These are phyloP conservation scores for Sorex fumeus DNA, from an alignment of 2,113 vertebrate species.

Conservation along the genomic window DNA sequence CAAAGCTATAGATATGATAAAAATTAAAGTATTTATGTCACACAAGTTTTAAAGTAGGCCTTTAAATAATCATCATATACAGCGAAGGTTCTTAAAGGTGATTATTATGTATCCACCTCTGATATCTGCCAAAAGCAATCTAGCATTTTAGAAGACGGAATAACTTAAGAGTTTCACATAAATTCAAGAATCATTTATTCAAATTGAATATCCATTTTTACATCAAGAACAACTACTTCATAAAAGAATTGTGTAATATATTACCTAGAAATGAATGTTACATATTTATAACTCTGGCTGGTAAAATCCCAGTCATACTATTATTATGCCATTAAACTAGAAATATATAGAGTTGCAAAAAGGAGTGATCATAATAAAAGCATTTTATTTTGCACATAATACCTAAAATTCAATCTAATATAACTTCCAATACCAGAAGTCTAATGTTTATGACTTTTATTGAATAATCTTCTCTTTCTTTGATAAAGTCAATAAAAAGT, in stretches of 20 bases:
- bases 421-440: constrained; percentile 78
- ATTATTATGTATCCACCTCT: constrained; percentile 73
- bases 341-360: constrained; percentile 80
- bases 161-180: constrained; percentile 72
- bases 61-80: constrained; percentile 68
- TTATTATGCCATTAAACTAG: constrained; percentile 83
- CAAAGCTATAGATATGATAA: constrained; percentile 35
- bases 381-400: constrained; percentile 81
- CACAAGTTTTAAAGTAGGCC: constrained; percentile 55
- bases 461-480: constrained; percentile 77
- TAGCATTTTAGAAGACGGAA: constrained; percentile 48
- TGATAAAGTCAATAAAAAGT: constrained; percentile 83
- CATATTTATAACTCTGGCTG: constrained; percentile 84
- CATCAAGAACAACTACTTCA: constrained; percentile 82
- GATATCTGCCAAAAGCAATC: constrained; percentile 65
- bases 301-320: constrained; percentile 79
- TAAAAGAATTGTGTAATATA: constrained; percentile 78
- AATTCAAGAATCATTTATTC: constrained; percentile 80
- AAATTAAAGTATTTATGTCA: constrained; percentile 59
- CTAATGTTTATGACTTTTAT: constrained; percentile 82
- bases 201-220: constrained; percentile 81
- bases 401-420: constrained; percentile 84
- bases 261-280: constrained; percentile 82
- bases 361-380: constrained; percentile 80
- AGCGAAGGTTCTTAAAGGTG: constrained; percentile 60